A percentile compares a stretch with the other conserved stretches of the same genome.
phyloP scores from a whole-genome alignment of 1,140 invertebrate species.

The Leptinotarsa defecta region DNA sequence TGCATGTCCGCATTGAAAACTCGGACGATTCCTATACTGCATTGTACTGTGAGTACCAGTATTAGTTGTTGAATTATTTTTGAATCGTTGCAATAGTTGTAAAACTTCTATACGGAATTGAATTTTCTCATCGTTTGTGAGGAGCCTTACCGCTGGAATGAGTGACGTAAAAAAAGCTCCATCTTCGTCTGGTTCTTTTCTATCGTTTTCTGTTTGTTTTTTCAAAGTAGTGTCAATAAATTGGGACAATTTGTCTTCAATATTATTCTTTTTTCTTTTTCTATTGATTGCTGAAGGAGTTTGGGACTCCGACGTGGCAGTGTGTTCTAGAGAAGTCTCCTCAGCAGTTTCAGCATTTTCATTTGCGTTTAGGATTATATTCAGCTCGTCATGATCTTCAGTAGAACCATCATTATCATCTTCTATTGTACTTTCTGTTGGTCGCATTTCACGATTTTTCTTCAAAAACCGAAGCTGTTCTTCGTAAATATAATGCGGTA shows the following conservation, averaged over 20 bases:
- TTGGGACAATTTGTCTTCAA: conserved; percentile 18
- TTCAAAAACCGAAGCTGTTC: conserved; percentile 19
- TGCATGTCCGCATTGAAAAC: conserved; percentile 8
- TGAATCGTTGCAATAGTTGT: conserved; percentile 11
- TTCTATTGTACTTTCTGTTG: conserved; percentile 17
- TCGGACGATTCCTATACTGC: conserved; percentile 1
- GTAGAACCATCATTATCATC: conserved; percentile 14
- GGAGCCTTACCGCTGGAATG: conserved; percentile 9
- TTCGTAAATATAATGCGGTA: conserved; percentile 17
- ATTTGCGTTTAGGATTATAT: conserved; percentile 17
- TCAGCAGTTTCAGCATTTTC: conserved; percentile 16
- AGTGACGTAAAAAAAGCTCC: conserved; percentile 15
- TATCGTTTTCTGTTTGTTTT: conserved; percentile 8
- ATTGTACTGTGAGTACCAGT: conserved; percentile 7
- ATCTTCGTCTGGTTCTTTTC: conserved; percentile 14
- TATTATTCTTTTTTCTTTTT: conserved; percentile 20
- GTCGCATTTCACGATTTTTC: conserved; percentile 19
- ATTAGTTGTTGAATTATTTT: conserved; percentile 13
- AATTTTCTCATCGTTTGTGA: conserved; percentile 16
- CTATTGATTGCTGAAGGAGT: conserved; percentile 12
- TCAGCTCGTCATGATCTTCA: conserved; percentile 10
- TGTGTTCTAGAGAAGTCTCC: conserved; percentile 13
- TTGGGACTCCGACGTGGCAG: conserved; percentile 18
- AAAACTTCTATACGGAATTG: not conserved
- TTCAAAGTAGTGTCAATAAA: conserved; percentile 23